phyloP scores from a whole-genome alignment of 2,113 vertebrate genomes.

The Turnix velox region DNA sequence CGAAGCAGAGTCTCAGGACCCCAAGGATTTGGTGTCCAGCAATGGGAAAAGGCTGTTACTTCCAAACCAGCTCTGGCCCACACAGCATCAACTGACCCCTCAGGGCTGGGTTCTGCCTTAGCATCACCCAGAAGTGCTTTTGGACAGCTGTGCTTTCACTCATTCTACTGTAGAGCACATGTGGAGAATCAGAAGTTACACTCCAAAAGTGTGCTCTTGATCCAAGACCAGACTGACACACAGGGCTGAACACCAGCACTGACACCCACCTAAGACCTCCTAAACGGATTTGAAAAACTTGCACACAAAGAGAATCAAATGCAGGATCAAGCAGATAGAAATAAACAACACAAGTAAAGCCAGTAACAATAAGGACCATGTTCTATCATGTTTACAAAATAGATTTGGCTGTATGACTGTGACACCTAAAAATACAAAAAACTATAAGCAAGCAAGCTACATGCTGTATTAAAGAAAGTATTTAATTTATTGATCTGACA shows the following conservation, averaged over 20 bases:
- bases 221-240: background rate
- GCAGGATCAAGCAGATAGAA: background rate
- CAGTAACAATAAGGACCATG: background rate
- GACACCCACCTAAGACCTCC: background rate
- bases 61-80: background rate
- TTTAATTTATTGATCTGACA: background rate
- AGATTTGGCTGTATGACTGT: accelerated
- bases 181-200: background rate
- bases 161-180: accelerated
- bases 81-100: background rate
- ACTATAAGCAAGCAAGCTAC: accelerated
- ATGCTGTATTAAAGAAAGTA: background rate
- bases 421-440: background rate
- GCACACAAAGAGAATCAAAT: background rate
- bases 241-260: accelerated
- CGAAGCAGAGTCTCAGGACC: background rate
- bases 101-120: background rate
- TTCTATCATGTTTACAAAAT: background rate
- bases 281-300: background rate
- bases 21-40: accelerated
- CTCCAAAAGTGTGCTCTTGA: background rate
- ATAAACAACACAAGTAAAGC: background rate
- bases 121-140: background rate
- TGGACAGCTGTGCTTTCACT: background rate
- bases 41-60: background rate